A percentile compares a stretch with the other conserved stretches of the same genome.
These are phyloP conservation scores for Oryzias dopingdopingensis DNA, from an alignment of 2,797 vertebrate genomes.

Conservation along the genomic window DNA sequence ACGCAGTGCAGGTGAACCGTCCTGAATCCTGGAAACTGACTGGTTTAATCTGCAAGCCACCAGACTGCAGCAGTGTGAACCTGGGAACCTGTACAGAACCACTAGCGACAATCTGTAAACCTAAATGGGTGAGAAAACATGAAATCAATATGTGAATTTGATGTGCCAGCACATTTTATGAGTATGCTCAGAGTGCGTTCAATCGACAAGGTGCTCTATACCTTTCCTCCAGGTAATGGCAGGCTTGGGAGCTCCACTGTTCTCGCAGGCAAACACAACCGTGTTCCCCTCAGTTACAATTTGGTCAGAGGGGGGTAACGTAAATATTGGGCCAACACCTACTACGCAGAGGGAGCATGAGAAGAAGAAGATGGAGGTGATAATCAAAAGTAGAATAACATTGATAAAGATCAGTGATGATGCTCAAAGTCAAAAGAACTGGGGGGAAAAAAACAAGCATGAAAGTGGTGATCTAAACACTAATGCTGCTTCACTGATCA, in stretches of 20 bases:
- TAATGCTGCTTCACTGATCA: slow-evolving; percentile 32
- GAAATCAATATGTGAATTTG: slow-evolving; percentile 29
- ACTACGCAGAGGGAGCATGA: slow-evolving; percentile 27
- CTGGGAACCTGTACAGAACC: slow-evolving; percentile 87
- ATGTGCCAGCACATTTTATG: slow-evolving; percentile 14
- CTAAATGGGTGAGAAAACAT: slow-evolving; percentile 63
- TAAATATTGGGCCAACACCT: slow-evolving; percentile 87
- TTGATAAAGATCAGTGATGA: background rate
- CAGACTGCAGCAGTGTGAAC: slow-evolving; percentile 88
- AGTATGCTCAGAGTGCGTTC: background rate
- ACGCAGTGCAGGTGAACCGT: slow-evolving; percentile 86
- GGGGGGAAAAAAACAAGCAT: background rate
- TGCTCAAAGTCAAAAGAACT: slow-evolving; percentile 1
- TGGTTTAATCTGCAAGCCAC: slow-evolving; percentile 86
- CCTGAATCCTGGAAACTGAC: slow-evolving; percentile 86
- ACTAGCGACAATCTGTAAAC: slow-evolving; percentile 85
- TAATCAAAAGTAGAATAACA: background rate
- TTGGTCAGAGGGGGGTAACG: slow-evolving; percentile 76
- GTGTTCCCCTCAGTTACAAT: slow-evolving; percentile 86
- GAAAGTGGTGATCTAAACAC: slow-evolving; percentile 33
- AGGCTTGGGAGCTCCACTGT: slow-evolving; percentile 89
- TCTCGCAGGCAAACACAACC: slow-evolving; percentile 84
- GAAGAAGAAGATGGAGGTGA: background rate
- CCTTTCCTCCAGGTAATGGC: slow-evolving; percentile 92
- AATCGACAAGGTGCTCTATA: slow-evolving; percentile 46